Evolutionary conservation across 2,113 vertebrate genomes (phyloP).

Genomic region (Alligator sinensis): DNA sequence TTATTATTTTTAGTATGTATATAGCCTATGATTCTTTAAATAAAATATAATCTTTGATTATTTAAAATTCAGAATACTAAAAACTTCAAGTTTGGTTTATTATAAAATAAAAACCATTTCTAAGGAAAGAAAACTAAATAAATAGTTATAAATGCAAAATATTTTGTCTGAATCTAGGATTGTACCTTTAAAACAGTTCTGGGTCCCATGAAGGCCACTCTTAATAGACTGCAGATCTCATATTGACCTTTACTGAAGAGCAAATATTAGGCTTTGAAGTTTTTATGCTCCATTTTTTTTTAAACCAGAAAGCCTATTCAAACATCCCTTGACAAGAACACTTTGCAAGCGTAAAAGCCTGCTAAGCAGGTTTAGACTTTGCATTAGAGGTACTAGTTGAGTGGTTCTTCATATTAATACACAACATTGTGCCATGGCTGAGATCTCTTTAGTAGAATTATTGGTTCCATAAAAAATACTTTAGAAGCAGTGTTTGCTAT

Average conservation of each 20-base stretch:
- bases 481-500: not conserved
- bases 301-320: not conserved
- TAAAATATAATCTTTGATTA: not conserved
- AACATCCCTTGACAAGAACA: not conserved
- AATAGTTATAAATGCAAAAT: not conserved
- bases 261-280: not conserved
- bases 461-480: not conserved
- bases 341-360: not conserved
- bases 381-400: not conserved
- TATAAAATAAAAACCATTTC: not conserved
- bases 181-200: not conserved
- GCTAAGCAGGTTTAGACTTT: not conserved
- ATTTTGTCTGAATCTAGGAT: not conserved
- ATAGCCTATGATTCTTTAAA: accelerated
- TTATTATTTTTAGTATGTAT: not conserved
- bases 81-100: not conserved
- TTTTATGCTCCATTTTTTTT: not conserved
- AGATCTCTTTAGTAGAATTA: not conserved
- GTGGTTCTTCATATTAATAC: not conserved
- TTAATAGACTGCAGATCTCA: not conserved
- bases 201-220: not conserved
- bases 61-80: not conserved
- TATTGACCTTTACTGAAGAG: not conserved
- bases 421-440: not conserved
- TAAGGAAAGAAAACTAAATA: not conserved